Conservation (phyloP, 2,797 vertebrate genomes). For the Girardinus metallicus region DNA sequence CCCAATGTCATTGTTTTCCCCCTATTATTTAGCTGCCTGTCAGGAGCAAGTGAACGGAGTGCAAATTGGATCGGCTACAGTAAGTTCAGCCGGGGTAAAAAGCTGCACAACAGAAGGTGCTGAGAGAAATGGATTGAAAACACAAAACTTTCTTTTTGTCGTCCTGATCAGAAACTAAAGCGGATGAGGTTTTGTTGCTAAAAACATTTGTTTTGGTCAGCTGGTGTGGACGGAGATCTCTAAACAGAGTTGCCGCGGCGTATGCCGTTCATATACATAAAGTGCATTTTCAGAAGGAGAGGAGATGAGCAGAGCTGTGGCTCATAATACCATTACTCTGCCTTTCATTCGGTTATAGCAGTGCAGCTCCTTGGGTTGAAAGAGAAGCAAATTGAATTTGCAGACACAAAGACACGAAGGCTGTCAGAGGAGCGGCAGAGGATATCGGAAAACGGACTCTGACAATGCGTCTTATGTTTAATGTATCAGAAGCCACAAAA, state of each 20-base stretch:
- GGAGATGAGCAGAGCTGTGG: constrained; percentile 33
- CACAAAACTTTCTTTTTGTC: background rate
- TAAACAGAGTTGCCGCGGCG: background rate
- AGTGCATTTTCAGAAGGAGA: constrained; percentile 13
- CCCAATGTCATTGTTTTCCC: constrained; percentile 39
- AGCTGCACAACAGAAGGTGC: background rate
- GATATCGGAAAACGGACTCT: constrained; percentile 56
- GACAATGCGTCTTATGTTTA: constrained; percentile 63
- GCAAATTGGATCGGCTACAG: constrained; percentile 18
- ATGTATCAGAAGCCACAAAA: constrained; percentile 53
- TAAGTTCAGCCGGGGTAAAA: constrained; percentile 22
- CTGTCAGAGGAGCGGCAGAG: constrained; percentile 57
- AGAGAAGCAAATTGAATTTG: constrained; percentile 74
- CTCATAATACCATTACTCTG: constrained; percentile 64
- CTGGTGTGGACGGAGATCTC: constrained; percentile 5
- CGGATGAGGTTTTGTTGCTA: background rate
- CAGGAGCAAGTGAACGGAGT: constrained; percentile 32
- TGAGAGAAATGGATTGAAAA: background rate
- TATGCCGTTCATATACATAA: background rate
- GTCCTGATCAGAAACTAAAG: background rate
- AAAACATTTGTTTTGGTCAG: constrained; percentile 3
- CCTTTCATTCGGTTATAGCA: constrained; percentile 65
- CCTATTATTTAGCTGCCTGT: constrained; percentile 39
- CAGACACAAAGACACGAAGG: constrained; percentile 61
- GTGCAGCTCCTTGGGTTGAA: constrained; percentile 61